Evolutionary conservation across 2,797 vertebrate species (phyloP).

Genomic region (Glyptemys insculpta): DNA sequence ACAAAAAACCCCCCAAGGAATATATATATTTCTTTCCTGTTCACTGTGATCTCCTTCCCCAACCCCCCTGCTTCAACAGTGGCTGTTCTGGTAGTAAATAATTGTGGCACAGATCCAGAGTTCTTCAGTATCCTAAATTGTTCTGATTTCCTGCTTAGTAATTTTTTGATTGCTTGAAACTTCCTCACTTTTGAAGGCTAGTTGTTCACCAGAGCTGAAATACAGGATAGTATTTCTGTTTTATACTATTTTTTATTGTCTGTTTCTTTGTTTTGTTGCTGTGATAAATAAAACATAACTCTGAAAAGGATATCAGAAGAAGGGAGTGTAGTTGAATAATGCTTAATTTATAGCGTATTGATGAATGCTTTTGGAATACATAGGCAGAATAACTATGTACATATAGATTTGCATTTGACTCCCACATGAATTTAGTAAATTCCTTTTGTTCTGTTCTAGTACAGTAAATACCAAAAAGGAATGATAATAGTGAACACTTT

Average conservation of each 20-base stretch:
- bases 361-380: slow-evolving; percentile 38
- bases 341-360: slow-evolving; percentile 8
- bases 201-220: slow-evolving; percentile 21
- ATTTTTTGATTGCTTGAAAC: slow-evolving; percentile 34
- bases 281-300: slow-evolving; percentile 37
- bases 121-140: neutral
- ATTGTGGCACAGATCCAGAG: neutral
- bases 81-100: neutral
- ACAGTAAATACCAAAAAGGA: slow-evolving; percentile 43
- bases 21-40: neutral
- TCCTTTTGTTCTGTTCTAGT: neutral
- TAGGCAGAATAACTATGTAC: neutral
- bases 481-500: neutral
- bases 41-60: neutral
- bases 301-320: slow-evolving; percentile 43
- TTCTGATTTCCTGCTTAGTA: slow-evolving; percentile 30
- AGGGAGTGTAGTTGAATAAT: slow-evolving; percentile 31
- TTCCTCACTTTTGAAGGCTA: slow-evolving; percentile 14
- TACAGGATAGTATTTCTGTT: slow-evolving; percentile 11
- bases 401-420: slow-evolving; percentile 27
- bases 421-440: slow-evolving; percentile 31
- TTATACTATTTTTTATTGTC: neutral
- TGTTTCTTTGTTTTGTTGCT: neutral
- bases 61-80: neutral
- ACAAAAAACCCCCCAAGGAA: neutral